Conservation (phyloP, 1,140 invertebrate species). For the Nephila pilipes region DNA sequence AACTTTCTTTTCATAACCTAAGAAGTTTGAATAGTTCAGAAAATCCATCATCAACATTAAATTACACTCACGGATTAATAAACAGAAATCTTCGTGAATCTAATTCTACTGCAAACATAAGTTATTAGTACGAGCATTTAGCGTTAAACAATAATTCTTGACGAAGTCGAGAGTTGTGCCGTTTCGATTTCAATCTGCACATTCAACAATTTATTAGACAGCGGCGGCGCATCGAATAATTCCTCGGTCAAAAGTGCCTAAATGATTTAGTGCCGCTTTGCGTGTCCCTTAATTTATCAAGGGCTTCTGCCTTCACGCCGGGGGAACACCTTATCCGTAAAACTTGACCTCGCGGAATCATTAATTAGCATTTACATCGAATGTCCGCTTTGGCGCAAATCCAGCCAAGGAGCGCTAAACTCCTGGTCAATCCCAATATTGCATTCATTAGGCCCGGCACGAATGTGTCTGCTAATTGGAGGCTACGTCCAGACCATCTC, state of each 20-base stretch:
- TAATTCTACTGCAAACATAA: no score
- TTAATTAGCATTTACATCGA: conserved; percentile 67
- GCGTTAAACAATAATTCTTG: conserved; percentile 4
- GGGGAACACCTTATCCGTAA: conserved; percentile 52
- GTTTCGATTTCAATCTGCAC: conserved; percentile 46
- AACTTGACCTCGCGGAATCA: conserved; percentile 68
- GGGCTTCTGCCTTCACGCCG: conserved; percentile 8
- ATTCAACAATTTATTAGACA: conserved; percentile 56
- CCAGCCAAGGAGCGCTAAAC: conserved; percentile 60
- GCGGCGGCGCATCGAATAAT: not conserved
- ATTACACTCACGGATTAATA: no score
- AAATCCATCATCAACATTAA: no score
- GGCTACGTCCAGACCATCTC: conserved; percentile 60
- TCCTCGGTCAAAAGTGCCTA: conserved; percentile 53
- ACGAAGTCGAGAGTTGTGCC: not conserved
- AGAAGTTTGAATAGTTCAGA: no score
- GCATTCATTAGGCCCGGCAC: conserved; percentile 64
- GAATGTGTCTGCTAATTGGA: conserved; percentile 65
- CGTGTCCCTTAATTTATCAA: not conserved
- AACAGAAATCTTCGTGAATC: no score
- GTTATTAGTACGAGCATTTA: not conserved
- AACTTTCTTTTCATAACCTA: no score
- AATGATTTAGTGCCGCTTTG: conserved; percentile 63
- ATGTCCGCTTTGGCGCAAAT: conserved; percentile 52
- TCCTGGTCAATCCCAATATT: conserved; percentile 71